Evolutionary conservation across 2,113 vertebrate genomes (phyloP).

Genomic region (Anas platyrhynchos): DNA sequence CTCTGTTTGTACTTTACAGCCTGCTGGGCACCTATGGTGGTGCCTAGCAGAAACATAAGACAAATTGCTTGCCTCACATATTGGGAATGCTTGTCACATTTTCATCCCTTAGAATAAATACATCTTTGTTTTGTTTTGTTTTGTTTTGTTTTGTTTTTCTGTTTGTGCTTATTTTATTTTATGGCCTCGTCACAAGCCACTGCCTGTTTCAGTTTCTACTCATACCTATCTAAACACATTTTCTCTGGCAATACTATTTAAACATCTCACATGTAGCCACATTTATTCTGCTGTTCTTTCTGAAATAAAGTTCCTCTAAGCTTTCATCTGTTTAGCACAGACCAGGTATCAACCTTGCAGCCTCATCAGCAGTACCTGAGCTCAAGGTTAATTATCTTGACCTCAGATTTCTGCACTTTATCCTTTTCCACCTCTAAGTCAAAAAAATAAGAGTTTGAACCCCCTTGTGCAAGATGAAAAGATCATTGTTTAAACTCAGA

Average conservation of each 20-base stretch:
- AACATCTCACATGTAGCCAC: neutral
- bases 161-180: neutral
- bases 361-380: neutral
- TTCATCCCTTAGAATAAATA: neutral
- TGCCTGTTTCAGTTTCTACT: neutral
- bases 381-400: constrained; percentile 21
- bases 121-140: neutral
- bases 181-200: neutral
- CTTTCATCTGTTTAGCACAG: neutral
- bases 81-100: neutral
- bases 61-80: neutral
- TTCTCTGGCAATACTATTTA: neutral
- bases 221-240: neutral
- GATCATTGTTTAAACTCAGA: constrained; percentile 24
- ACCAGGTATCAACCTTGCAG: neutral
- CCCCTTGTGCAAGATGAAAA: neutral
- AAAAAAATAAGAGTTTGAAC: constrained; percentile 8
- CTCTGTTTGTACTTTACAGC: neutral
- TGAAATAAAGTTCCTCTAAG: neutral
- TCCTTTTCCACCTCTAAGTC: neutral
- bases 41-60: neutral
- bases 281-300: neutral
- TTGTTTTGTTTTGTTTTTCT: neutral
- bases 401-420: neutral
- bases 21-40: neutral